Conservation (phyloP, 2,888 invertebrate genomes). For the Scrobipalpa costella region DNA sequence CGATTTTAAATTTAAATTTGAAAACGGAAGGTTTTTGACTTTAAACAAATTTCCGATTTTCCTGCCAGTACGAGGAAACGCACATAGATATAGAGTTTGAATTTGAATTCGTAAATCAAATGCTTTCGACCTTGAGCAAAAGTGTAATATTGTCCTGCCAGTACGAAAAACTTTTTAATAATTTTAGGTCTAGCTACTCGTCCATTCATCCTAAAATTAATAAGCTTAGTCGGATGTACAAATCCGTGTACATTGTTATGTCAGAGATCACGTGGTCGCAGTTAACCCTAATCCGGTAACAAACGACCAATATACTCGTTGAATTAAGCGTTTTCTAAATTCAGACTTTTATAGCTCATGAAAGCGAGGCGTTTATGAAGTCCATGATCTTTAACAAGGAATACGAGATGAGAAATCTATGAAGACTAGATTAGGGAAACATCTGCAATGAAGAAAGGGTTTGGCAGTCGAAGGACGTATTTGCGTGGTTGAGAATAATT, state of each 20-base stretch:
- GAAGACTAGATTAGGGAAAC: neutral
- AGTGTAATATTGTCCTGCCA: no score
- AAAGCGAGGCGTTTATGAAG: conserved; percentile 6
- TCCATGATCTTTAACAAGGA: conserved; percentile 1
- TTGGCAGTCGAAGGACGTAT: neutral
- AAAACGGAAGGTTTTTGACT: neutral
- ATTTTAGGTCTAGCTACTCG: no score
- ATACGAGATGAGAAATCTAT: neutral
- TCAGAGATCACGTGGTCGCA: conserved; percentile 38
- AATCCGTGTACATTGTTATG: neutral
- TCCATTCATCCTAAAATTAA: neutral
- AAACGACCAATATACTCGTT: conserved; percentile 9
- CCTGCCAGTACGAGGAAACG: no score
- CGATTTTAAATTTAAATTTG: neutral
- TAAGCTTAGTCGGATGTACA: conserved; percentile 33
- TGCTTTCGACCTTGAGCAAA: no score
- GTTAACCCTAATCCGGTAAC: conserved; percentile 29
- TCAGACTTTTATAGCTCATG: conserved; percentile 13
- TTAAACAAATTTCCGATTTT: no score
- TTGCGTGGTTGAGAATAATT: neutral
- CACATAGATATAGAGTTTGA: neutral
- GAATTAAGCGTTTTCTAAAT: conserved; percentile 17
- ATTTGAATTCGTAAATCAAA: neutral
- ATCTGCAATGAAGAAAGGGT: neutral
- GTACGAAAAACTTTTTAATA: no score